Evolutionary conservation across 1,140 invertebrate species (phyloP), one percentile per base, ranked within the genome.

Genomic region (Leptestheria dahalacensis): DNA sequence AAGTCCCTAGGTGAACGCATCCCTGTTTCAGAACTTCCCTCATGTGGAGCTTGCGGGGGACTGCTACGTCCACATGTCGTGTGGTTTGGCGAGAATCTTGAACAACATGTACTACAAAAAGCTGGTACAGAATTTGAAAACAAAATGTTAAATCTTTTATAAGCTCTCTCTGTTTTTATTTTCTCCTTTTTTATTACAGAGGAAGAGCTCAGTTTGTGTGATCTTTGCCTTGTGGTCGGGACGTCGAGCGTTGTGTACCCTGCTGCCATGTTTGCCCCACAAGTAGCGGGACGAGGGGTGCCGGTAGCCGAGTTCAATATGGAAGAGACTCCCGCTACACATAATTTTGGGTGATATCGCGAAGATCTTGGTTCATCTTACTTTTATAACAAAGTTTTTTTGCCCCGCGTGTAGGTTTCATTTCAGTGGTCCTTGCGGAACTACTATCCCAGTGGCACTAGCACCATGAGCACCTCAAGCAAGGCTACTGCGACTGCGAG

Each of bases 271-370:
- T 92, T 89, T 78, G 89, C 88, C 3, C 88, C 88, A 0, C 72
- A 78, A 66, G 83, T 88, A 1, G 86, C 87, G 20, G 71, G 74
- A 18, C 74, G 86, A 63, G 85, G 85, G 6, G 78, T 88, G 21
- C 80, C 86, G 24, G 88, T 93, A 6, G 89, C 87, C 1, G 90
- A 94, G 73, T 93, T 94, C 67, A 94, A 94, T 68, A 73, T 92
- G 61, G 88, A 91, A 74, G 67, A 76, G 9, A 90, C 88, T 26
- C 79, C 82, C 24, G 81, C 79, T 20, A 87, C 86, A 4, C 66
- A 75, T 23, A 69, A 78, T 53, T 86, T 88, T 69, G 77, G 79
- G 78, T 88, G n/a, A 75, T 76, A 62, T 41, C 24, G 12, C 9
- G 18, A 47, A 11, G 48, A 60, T 23, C 48, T 49, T n/a, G 57